A percentile compares a stretch with the other conserved stretches of the same genome.
These are phyloP conservation scores for Rhaphigaster nebulosa DNA, from an alignment of 2,888 invertebrate genomes.

Conservation along the genomic window DNA sequence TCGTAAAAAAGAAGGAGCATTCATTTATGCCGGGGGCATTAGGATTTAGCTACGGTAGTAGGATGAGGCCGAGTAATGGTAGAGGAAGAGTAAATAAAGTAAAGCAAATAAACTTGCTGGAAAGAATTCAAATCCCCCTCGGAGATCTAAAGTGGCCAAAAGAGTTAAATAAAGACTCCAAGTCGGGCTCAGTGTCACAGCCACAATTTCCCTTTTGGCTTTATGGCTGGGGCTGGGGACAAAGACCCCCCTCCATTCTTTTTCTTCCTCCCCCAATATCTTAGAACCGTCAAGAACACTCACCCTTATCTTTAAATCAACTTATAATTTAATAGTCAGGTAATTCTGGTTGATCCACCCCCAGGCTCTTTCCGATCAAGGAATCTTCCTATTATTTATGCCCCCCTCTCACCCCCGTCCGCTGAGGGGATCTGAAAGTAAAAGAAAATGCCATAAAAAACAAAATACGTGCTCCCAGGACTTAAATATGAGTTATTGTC, in stretches of 20 bases:
- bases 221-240: conserved; percentile 29
- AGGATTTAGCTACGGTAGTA: conserved; percentile 28
- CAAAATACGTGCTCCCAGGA: conserved; percentile 1
- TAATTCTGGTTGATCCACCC: conserved; percentile 39
- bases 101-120: conserved; percentile 32
- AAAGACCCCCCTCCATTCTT: conserved; percentile 28
- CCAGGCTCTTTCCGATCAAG: conserved; percentile 16
- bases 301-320: conserved; percentile 42
- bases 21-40: conserved; percentile 20
- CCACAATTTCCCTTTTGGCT: conserved; percentile 26
- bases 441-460: conserved; percentile 32
- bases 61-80: conserved; percentile 24
- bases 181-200: conserved; percentile 26
- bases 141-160: conserved; percentile 46
- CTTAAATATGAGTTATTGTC: conserved; percentile 30
- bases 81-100: not conserved
- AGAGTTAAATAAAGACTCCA: conserved; percentile 45
- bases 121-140: conserved; percentile 28
- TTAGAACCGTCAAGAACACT: conserved; percentile 51
- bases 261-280: conserved; percentile 32
- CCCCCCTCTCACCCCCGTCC: not conserved
- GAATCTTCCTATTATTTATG: conserved; percentile 30
- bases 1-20: conserved; percentile 28
- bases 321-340: conserved; percentile 47
- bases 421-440: conserved; percentile 16